Evolutionary conservation across 1,140 invertebrate species (phyloP).

Genomic region (Sitodiplosis mosellana): DNA sequence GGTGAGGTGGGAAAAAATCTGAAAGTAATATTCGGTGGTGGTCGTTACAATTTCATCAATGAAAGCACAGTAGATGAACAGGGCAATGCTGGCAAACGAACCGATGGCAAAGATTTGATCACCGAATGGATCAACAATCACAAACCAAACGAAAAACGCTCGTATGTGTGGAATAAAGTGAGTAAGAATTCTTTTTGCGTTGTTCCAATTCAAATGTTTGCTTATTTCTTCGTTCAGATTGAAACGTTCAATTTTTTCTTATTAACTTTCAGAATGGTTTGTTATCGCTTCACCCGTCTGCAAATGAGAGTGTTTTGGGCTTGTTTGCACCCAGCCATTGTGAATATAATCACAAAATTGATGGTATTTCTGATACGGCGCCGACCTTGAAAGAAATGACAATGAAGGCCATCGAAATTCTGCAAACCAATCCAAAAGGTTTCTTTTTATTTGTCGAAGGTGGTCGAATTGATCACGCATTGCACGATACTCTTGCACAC

Average conservation of each 20-base stretch:
- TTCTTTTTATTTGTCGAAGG: constrained; percentile 83
- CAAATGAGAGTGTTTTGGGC: constrained; percentile 27
- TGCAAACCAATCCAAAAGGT: constrained; percentile 58
- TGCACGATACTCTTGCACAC: constrained; percentile 60
- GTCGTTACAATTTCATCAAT: constrained; percentile 42
- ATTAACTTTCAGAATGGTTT: constrained; percentile 12
- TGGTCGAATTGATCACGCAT: constrained; percentile 67
- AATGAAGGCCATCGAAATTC: constrained; percentile 54
- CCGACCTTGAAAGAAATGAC: constrained; percentile 72
- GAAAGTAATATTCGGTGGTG: constrained; percentile 51
- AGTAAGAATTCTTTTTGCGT: constrained; percentile 36
- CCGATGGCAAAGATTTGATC: constrained; percentile 39
- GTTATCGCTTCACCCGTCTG: constrained; percentile 27
- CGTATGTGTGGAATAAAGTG: constrained; percentile 44
- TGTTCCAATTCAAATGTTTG: constrained; percentile 37
- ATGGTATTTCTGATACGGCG: constrained; percentile 28
- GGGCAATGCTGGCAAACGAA: constrained; percentile 37
- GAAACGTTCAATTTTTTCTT: too few species aligned
- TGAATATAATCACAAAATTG: constrained; percentile 34
- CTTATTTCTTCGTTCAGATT: constrained; percentile 50
- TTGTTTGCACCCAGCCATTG: constrained; percentile 31
- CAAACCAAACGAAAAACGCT: constrained; percentile 27
- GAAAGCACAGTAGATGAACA: constrained; percentile 42
- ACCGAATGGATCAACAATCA: constrained; percentile 41
- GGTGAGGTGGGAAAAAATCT: constrained; percentile 39